phyloP scores from a whole-genome alignment of 1,140 invertebrate genomes.

The Listronotus oregonensis region DNA sequence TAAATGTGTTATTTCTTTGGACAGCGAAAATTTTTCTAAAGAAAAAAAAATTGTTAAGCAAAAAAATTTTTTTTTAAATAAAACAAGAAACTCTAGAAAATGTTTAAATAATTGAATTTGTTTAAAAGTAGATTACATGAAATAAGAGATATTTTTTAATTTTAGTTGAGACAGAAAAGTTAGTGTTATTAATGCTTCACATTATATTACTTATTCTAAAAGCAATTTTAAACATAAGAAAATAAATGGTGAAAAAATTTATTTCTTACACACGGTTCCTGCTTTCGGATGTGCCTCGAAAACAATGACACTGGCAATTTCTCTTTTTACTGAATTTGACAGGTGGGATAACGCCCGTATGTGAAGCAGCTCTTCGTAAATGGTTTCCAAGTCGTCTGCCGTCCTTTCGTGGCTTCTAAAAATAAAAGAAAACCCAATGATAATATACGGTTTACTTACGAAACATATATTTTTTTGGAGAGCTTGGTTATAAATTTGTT shows the following conservation, averaged over 20 bases:
- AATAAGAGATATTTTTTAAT: too few relatives aligned
- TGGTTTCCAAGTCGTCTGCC: conserved; percentile 79
- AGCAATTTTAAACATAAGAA: too few relatives aligned
- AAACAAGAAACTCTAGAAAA: too few relatives aligned
- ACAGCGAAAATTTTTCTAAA: too few relatives aligned
- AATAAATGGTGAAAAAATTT: background rate
- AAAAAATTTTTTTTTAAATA: too few relatives aligned
- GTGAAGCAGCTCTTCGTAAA: conserved; percentile 84
- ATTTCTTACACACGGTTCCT: conserved; percentile 77
- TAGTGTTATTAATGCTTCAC: too few relatives aligned
- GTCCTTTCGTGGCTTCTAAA: conserved; percentile 74
- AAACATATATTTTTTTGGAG: background rate
- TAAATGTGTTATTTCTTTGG: too few relatives aligned
- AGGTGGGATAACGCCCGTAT: conserved; percentile 82
- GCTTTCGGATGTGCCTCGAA: conserved; percentile 83
- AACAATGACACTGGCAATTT: conserved; percentile 78
- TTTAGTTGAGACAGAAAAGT: too few relatives aligned
- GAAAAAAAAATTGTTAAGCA: too few relatives aligned
- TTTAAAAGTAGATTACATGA: too few relatives aligned
- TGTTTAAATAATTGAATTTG: too few relatives aligned
- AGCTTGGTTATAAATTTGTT: background rate
- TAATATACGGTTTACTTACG: background rate
- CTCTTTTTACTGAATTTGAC: conserved; percentile 82
- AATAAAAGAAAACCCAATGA: conserved; percentile 6
- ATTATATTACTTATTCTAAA: too few relatives aligned